These are phyloP conservation scores for Porites rus DNA, from an alignment of 92 coral and sea anemone genomes.

Conservation along the genomic window DNA sequence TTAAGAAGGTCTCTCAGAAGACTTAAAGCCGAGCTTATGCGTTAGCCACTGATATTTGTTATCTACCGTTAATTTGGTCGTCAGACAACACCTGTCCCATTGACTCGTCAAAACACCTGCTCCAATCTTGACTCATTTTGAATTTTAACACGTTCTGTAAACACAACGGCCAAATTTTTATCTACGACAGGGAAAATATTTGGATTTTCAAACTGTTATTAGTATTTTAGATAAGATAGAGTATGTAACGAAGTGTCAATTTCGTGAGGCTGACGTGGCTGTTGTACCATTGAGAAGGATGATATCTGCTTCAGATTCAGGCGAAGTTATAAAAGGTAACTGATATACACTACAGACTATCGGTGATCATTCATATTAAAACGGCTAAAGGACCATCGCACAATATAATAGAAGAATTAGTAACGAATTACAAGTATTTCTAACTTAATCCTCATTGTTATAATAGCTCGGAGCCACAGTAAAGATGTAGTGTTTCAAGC, in stretches of 20 bases:
- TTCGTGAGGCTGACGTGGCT: background rate
- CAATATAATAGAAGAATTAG: no score
- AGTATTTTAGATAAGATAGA: background rate
- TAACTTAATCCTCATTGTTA: no score
- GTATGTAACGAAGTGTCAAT: background rate
- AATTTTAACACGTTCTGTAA: slow-evolving; percentile 16
- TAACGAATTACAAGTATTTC: no score
- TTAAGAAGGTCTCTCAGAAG: background rate
- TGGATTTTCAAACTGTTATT: slow-evolving; percentile 12
- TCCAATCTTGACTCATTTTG: background rate
- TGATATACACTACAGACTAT: no score
- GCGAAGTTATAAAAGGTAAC: no score
- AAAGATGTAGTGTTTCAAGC: background rate
- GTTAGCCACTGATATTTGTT: background rate
- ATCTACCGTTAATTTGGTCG: background rate
- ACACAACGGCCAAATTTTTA: background rate
- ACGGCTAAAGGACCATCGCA: no score
- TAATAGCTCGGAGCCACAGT: no score
- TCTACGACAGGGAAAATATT: background rate
- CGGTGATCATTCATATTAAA: no score
- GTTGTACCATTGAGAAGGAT: no score
- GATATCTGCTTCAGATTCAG: no score
- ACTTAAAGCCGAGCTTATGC: background rate
- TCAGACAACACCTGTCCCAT: slow-evolving; percentile 12
- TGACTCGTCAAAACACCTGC: slow-evolving; percentile 20